Evolutionary conservation across 2,888 invertebrate species (phyloP), one percentile per base, ranked within the genome.

Genomic region (Hypena proboscidalis): DNA sequence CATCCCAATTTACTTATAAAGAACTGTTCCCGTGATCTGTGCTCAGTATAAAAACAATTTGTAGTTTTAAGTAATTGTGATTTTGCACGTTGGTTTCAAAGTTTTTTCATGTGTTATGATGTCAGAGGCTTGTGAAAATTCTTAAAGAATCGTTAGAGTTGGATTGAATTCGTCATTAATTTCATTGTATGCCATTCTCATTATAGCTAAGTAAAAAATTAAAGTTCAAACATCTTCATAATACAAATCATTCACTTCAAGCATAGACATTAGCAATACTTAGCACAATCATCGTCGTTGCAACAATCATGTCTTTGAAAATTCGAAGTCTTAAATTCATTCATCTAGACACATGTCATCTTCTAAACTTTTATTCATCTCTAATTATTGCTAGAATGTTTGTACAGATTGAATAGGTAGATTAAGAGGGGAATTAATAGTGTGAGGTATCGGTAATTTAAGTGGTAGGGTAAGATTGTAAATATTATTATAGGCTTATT

Each of bases 1-100:
- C 94, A 0, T 87, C 92, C 7, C 92, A 92, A 39, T 95, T 95
- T 70, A 93, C 94, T 2, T 95, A 94, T 70, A 92, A 94, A 54
- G 94, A 95, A 86, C 80, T 95, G 38, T 95, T 95, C 70, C 94
- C 94, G 14, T 91, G 73, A 82, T 67, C 36, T 37, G 37, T 50
- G 39, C 14, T 53, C 20, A 14, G 31, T 34, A 2, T 19, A 30
- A 20, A 32, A 4, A 20, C 50, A 43, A 11, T 22, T 15, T 38
- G 14, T 37, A 51, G 5, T 38, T 31, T 41, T 56, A 45, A 49
- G 46, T 33, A 37, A 23, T 38, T 60, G 61, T 62, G 65, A 65
- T 61, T 49, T 34, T 41, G 32, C 32, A 39, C 15, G 33, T 36
- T 36, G 26, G 19, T 40, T 8, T 35, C 32, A 32, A 21, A 34